Percentiles rank a stretch among this genome's conserved stretches.
Evolutionary conservation across 2,797 vertebrate genomes (phyloP).

Genomic region (Lagorchestes hirsutus): DNA sequence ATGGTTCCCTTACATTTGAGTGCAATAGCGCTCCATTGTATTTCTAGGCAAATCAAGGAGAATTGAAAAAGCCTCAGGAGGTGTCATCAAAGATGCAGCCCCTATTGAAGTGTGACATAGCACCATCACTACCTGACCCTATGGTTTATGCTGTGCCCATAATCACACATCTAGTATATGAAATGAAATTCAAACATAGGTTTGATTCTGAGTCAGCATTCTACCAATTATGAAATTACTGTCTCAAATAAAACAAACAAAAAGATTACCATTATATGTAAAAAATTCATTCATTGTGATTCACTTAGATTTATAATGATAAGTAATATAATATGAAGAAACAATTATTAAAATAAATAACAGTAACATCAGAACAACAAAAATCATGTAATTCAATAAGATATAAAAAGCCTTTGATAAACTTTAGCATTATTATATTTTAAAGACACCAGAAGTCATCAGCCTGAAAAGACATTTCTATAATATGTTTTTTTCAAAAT

Average conservation of each 20-base stretch:
- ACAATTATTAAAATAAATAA: neutral
- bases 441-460: neutral
- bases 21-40: neutral
- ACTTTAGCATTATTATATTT: neutral
- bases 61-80: neutral
- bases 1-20: neutral
- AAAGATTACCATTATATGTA: neutral
- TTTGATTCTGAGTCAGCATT: neutral
- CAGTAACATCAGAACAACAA: neutral
- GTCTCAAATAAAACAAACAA: neutral
- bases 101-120: neutral
- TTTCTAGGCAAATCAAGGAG: neutral
- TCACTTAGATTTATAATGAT: neutral
- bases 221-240: neutral
- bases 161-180: neutral
- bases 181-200: neutral
- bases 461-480: neutral
- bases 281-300: neutral
- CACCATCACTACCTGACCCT: neutral
- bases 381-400: neutral
- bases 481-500: neutral
- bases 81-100: neutral
- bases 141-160: neutral
- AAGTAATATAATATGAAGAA: neutral
- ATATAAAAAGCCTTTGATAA: neutral